phyloP scores from a whole-genome alignment of 2,888 invertebrate genomes.

The Volucella inanis region DNA sequence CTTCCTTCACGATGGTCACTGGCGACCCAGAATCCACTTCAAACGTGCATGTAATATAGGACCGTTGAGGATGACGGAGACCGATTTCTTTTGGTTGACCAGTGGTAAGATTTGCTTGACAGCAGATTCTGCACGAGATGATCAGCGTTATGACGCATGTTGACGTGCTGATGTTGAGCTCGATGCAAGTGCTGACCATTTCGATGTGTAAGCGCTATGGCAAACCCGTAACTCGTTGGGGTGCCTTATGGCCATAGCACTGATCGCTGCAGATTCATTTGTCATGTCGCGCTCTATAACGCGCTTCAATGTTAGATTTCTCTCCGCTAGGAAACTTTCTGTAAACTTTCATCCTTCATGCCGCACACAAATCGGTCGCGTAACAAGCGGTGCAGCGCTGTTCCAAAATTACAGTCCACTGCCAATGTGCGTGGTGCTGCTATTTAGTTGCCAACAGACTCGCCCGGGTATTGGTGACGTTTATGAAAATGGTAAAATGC shows the following conservation, averaged over 20 bases:
- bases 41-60: no score
- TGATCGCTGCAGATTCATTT: constrained; percentile 49
- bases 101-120: neutral
- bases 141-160: no score
- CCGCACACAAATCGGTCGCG: constrained; percentile 70
- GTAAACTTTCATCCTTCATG: constrained; percentile 56
- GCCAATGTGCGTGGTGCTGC: constrained; percentile 46
- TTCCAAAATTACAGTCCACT: constrained; percentile 62
- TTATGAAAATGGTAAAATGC: constrained; percentile 34
- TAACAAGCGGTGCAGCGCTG: constrained; percentile 58
- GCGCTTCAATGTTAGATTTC: constrained; percentile 38
- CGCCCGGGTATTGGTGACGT: constrained; percentile 38
- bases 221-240: neutral
- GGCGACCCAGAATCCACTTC: constrained; percentile 48
- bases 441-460: constrained; percentile 17
- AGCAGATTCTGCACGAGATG: no score
- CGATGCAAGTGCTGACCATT: no score
- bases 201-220: no score
- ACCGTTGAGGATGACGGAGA: neutral
- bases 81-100: constrained; percentile 25
- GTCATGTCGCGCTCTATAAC: constrained; percentile 51
- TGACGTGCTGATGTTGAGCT: no score
- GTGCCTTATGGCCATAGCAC: constrained; percentile 9
- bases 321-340: constrained; percentile 54
- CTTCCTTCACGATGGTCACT: constrained; percentile 43